Evolutionary conservation across 2,113 vertebrate genomes (phyloP), one percentile per base, ranked within the genome.

Genomic region (Aplodontia rufa): DNA sequence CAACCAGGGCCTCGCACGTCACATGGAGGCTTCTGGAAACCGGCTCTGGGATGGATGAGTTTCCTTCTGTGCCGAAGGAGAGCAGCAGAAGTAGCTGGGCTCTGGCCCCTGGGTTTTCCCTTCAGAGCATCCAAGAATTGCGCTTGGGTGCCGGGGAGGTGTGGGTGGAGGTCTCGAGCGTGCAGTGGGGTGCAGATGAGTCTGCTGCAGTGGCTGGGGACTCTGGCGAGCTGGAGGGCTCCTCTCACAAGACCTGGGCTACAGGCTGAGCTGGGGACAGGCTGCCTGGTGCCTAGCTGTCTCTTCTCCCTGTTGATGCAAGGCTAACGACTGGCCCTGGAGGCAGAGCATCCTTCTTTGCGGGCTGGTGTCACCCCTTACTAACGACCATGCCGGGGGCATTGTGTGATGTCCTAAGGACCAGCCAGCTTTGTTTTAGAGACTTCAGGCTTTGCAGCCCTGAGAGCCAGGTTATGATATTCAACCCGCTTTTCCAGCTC

Each of bases 401-500:
- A 28, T 6, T 40, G 49, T 83, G 40, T 55, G 30, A 32, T 40
- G 22, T 32, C n/a, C n/a, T n/a, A n/a, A n/a, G n/a, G n/a, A n/a
- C n/a, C n/a, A n/a, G n/a, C n/a, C n/a, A n/a, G n/a, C n/a, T n/a
- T n/a, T n/a, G n/a, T n/a, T n/a, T 22, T 81, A 75, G 37, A 51
- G 45, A 10, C 19, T 42, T 82, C 6, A 35, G 22, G 30, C 40
- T 55, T 64, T 58, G 76, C 16, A 35, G 55, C 35, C 64, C 2
- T 10, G 2, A 1, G 0, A 40, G n/a, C 64, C 30, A 37, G 64
- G 62, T 58, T 5, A 0, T 32, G 42, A 7, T 30, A 2, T 26
- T 40, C 12, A 32, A 3, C 6, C 55, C 68, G 28, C 72, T 30
- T 7, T 37, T 37, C 5, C 1, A 45, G 69, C 24, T 32, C 10